Conservation (phyloP, 2,888 invertebrate species). For the Conops quadrifasciatus region DNA sequence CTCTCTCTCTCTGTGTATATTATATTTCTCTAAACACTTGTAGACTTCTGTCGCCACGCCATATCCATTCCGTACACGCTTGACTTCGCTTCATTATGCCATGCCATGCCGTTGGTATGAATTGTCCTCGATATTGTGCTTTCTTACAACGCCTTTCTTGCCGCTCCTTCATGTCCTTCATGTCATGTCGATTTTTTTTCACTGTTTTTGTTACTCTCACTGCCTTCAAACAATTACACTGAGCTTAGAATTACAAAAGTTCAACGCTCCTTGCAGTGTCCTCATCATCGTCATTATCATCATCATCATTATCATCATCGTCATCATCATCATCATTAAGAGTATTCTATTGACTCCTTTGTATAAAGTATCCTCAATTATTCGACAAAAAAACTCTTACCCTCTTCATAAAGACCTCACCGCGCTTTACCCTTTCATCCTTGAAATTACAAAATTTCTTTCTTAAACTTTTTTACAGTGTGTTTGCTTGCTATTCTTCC, state of each 20-base stretch:
- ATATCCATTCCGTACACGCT: conserved; percentile 16
- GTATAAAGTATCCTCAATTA: too few relatives aligned
- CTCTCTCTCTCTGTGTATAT: background rate
- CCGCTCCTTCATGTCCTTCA: background rate
- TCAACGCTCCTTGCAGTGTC: background rate
- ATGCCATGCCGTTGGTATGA: background rate
- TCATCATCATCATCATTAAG: background rate
- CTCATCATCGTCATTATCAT: background rate
- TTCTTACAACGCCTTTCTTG: background rate
- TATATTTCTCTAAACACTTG: background rate
- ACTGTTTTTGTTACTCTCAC: conserved; percentile 9
- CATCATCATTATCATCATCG: background rate
- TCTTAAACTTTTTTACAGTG: conserved; percentile 12
- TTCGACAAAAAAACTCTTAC: too few relatives aligned
- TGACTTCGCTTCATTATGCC: conserved; percentile 8
- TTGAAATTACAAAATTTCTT: conserved; percentile 28
- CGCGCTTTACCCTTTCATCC: conserved; percentile 32
- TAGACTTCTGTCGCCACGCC: conserved; percentile 14
- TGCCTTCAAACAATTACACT: conserved; percentile 30
- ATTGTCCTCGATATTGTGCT: conserved; percentile 6
- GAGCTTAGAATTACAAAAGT: conserved; percentile 22
- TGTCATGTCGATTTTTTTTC: background rate
- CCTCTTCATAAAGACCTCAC: too few relatives aligned
- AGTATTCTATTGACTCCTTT: too few relatives aligned
- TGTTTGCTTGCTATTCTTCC: too few relatives aligned